Base-by-base conservation (phyloP, 2,888 invertebrate species). In the Pheosia gnoma region DNA sequence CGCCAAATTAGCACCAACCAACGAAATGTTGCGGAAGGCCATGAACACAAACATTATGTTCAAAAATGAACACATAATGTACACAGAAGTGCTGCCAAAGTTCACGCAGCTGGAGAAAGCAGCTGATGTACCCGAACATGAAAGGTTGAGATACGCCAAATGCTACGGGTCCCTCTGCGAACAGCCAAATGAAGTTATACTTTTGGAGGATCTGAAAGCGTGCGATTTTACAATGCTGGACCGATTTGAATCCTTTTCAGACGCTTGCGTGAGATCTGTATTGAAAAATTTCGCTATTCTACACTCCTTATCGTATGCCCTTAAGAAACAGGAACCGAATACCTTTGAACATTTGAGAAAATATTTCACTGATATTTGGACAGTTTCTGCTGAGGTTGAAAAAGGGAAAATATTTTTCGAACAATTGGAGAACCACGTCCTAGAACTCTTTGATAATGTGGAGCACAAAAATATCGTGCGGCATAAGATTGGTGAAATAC, bases 271-370 rank as follows among this genome's bases (percentile, higher is more conserved):
- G 0, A 80, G 69, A 66, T 59, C 79, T 11, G 75, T 80, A 0
- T 62, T 89, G 0, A 83, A 78, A 63, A 81, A 79, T 62, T 68
- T 88, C 38, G 87, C 85, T 3, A 74, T 70, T 5, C 77, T 75
- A 3, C 88, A 89, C 71, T 80, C 87, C 1, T 62, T 87, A 8
- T 87, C 88, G 1, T 87, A 72, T 59, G 83, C 73, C 0, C 53
- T 87, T 3, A 88, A 79, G 62, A 53, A 73, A 9, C 74, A 74
- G 45, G 80, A 87, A n/a, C 81, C 82, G 0, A 75, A 80, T 3
- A 68, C 65, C 0, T 86, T 71, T 61, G 60, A 76, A 3, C 25
- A 60, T 3, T 65, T 70, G 4, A 76, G 67, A 61, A 62, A 49
- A 0, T 70, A 69, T 41, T 62, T 86, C 4, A 0, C 49, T 0